These are phyloP conservation scores for Patella pellucida DNA, from an alignment of 2,888 invertebrate genomes.

Conservation along the genomic window DNA sequence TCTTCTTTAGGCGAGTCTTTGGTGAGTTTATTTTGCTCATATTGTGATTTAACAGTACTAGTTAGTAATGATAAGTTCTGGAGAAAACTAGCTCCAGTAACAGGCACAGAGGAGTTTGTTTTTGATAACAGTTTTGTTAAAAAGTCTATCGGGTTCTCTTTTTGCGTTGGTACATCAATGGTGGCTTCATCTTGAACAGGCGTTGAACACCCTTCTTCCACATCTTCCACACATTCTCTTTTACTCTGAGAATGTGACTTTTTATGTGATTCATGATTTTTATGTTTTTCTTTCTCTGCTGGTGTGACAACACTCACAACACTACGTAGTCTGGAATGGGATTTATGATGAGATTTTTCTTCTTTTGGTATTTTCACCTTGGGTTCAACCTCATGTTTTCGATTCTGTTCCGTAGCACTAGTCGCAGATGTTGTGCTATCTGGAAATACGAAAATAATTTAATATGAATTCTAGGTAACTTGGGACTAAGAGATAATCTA, in stretches of 20 bases:
- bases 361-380: too few relatives aligned
- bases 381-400: too few relatives aligned
- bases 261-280: background rate
- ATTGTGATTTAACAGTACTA: constrained; percentile 51
- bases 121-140: constrained; percentile 59
- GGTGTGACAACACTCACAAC: background rate
- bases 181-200: constrained; percentile 61
- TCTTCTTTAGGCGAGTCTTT: constrained; percentile 23
- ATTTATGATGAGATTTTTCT: constrained; percentile 7
- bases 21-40: constrained; percentile 31
- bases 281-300: background rate
- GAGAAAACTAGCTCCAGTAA: constrained; percentile 53
- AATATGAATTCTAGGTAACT: too few relatives aligned
- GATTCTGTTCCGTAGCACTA: too few relatives aligned
- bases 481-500: too few relatives aligned
- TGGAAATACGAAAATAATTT: too few relatives aligned
- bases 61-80: constrained; percentile 58
- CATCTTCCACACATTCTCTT: constrained; percentile 37
- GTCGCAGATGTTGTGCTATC: too few relatives aligned
- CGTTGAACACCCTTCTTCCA: constrained; percentile 51
- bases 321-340: background rate
- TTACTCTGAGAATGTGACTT: background rate
- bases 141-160: constrained; percentile 62
- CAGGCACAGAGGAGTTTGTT: constrained; percentile 47
- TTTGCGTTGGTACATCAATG: constrained; percentile 32